Percentiles rank a stretch among this genome's conserved stretches.
Evolutionary conservation across 2,888 invertebrate species (phyloP).

Genomic region (Agrochola macilenta): DNA sequence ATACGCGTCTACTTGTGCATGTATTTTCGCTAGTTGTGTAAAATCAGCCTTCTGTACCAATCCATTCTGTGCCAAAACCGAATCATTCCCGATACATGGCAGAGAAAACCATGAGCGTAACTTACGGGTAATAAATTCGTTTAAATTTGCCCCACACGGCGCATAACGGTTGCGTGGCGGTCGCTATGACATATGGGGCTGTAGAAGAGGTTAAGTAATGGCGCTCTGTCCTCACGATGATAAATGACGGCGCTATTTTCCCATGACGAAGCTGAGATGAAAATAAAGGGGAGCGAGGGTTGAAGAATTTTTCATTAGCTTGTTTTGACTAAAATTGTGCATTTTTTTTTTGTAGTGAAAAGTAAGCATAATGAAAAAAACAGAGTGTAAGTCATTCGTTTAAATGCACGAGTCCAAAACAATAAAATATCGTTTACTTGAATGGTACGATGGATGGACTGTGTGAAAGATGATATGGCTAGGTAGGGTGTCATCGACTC

Average conservation of each 20-base stretch:
- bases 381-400: neutral
- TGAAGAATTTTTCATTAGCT: slow-evolving; percentile 15
- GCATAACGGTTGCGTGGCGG: slow-evolving; percentile 43
- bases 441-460: neutral
- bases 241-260: slow-evolving; percentile 42
- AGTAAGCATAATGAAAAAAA: neutral
- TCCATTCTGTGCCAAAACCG: neutral
- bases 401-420: too few species aligned
- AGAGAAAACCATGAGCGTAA: slow-evolving; percentile 24
- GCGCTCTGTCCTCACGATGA: slow-evolving; percentile 30
- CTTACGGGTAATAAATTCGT: slow-evolving; percentile 49
- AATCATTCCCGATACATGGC: slow-evolving; percentile 22
- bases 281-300: slow-evolving; percentile 19
- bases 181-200: slow-evolving; percentile 48
- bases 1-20: neutral
- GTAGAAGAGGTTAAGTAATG: slow-evolving; percentile 53
- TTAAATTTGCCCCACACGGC: slow-evolving; percentile 37
- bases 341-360: neutral
- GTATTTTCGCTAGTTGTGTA: neutral
- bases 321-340: slow-evolving; percentile 1
- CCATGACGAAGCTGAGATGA: slow-evolving; percentile 26
- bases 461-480: too few species aligned
- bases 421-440: neutral
- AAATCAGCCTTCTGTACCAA: neutral
- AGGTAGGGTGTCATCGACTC: too few species aligned